Evolutionary conservation across 2,888 invertebrate genomes (phyloP), one percentile per base, ranked within the genome.

Genomic region (Drosophila basisetae): DNA sequence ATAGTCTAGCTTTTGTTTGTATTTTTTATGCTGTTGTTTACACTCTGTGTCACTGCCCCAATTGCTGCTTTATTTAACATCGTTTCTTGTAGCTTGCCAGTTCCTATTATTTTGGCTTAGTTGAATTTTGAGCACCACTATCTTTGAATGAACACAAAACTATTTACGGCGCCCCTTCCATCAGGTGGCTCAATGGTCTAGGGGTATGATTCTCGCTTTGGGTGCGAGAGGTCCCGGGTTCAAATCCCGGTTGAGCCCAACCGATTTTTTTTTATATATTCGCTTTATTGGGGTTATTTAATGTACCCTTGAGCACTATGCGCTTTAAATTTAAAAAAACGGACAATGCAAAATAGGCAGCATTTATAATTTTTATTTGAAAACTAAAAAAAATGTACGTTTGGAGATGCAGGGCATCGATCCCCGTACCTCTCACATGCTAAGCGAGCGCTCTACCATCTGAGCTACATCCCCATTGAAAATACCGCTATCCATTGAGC

Each of bases 141-240:
- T n/a, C 7, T 22, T 28, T 4, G 4, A n/a, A 37, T 50, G 28
- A 63, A 11, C 4, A 52, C 0, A 77, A 77, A 70, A 25, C 22
- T 18, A 13, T 28, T 33, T 47, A 16, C 35, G 28, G 66, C 47
- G 3, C 1, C 0, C 0, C 2, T 0, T 0, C 0, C 0, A 0
- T 0, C 31, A 78, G 68, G 88, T 73, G 95, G 95, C 95, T 95
- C 95, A 95, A 94, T 95, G 95, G 95, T 95, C 95, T 95, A 95
- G 95, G 94, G 95, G 94, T 94, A 95, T 95, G 95, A 95, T 95
- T 94, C 94, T 95, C 94, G 95, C 95, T 95, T 95, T 94, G 95
- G 95, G 94, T 95, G 95, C 94, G 95, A 95, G 95, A 84, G 84
- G 92, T 90, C 91, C 91, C 91, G 90, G 91, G 91, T 92, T 92